Evolutionary conservation across 53 echinoderm and acorn worm genomes (phyloP), one percentile per base, ranked within the genome.

Genomic region (Glandiceps talaboti): DNA sequence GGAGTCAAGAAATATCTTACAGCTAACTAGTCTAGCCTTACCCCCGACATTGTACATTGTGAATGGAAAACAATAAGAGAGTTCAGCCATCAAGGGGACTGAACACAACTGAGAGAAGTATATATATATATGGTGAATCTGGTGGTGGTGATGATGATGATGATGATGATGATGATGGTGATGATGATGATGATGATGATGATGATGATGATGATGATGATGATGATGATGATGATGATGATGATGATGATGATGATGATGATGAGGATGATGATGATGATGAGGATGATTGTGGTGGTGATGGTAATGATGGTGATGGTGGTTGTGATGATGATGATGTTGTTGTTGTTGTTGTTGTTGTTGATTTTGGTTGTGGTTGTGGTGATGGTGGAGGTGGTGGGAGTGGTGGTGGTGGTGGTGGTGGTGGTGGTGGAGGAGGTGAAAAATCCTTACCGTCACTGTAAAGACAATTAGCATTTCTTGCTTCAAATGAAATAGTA

Each of bases 381-480:
- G 20, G 20, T 45, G 6, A 20, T 45, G 6, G 64, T 45, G 64
- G 20, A 20, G 64, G 20, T 6, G 64, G 20, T 6, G 64, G 64
- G 6, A 45, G 64, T 45, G 64, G 20, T 45, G 64, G 64, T 45
- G 64, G 20, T 45, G 20, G 20, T 6, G 6, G 20, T 45, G 64
- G 20, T 6, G 20, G 64, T 45, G 64, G 6, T 45, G 20, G 6
- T 45, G 64, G 6, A 12, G 20, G 20, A 45, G 64, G 20, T 20
- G 20, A 45, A 45, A 45, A 12, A 6, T 45, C 64, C 81, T 83
- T 86, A 89, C 89, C 85, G 30, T 89, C 89, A 75, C 89, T 89
- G 72, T 86, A 86, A 28, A 89, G 28, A 33, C 89, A 89, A 30
- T 79, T 31, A 73, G 82, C 79, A 14, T 74, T 78, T 76, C 82